phyloP scores from a whole-genome alignment of 1,140 invertebrate species.

The Drosophila arizonae region DNA sequence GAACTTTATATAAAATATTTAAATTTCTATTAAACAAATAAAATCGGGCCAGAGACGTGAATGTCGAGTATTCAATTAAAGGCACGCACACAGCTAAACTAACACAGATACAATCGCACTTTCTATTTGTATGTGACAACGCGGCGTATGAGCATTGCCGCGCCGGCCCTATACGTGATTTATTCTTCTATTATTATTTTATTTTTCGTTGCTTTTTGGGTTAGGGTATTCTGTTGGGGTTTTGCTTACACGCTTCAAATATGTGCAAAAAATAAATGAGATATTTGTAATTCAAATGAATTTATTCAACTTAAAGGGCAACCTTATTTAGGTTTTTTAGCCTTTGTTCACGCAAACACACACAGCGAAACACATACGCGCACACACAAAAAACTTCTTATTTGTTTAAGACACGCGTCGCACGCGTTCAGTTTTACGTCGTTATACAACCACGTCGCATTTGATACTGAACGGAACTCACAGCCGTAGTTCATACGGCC shows the following conservation, averaged over 20 bases:
- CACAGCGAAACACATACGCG: constrained; percentile 16
- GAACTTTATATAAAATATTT: constrained; percentile 48
- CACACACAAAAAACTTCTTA: constrained; percentile 32
- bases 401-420: constrained; percentile 25
- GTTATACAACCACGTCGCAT: constrained; percentile 81
- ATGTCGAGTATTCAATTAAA: constrained; percentile 64
- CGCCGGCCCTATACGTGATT: constrained; percentile 28
- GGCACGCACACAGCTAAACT: constrained; percentile 30
- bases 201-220: background rate
- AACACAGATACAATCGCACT: constrained; percentile 57
- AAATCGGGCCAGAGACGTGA: constrained; percentile 53
- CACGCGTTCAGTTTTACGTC: constrained; percentile 52
- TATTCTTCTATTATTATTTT: constrained; percentile 19
- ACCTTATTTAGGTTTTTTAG: constrained; percentile 23
- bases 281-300: constrained; percentile 27
- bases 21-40: constrained; percentile 73
- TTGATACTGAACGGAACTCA: constrained; percentile 58
- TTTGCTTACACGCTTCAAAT: constrained; percentile 34
- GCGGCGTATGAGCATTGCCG: constrained; percentile 58
- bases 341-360: constrained; percentile 31
- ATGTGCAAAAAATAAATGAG: constrained; percentile 15
- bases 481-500: constrained; percentile 1
- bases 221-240: constrained; percentile 20
- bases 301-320: constrained; percentile 36
- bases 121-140: constrained; percentile 71